These are phyloP conservation scores for Calliopum simillimum DNA, from an alignment of 2,888 invertebrate genomes.

Conservation along the genomic window DNA sequence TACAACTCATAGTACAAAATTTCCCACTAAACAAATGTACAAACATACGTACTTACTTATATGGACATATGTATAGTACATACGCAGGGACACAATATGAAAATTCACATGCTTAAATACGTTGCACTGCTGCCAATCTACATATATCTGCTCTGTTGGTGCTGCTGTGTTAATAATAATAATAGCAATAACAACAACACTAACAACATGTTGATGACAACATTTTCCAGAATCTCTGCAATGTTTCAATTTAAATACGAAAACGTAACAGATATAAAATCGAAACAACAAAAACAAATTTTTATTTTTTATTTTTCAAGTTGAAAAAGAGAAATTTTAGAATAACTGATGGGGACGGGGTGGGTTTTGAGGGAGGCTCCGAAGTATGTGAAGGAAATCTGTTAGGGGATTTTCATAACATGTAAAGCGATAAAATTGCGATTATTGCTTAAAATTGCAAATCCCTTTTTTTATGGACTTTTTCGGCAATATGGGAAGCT, in stretches of 20 bases:
- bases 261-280: background rate
- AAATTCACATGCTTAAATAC: too few relatives aligned
- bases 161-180: conserved; percentile 1
- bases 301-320: too few relatives aligned
- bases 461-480: too few relatives aligned
- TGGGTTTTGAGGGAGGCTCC: too few relatives aligned
- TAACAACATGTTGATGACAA: conserved; percentile 6
- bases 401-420: too few relatives aligned
- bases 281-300: too few relatives aligned
- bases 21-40: conserved; percentile 15
- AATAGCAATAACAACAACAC: conserved; percentile 20
- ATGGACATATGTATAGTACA: background rate
- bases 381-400: too few relatives aligned
- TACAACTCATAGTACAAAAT: background rate
- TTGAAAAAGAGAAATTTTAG: too few relatives aligned
- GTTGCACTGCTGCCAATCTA: background rate
- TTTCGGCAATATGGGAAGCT: too few relatives aligned
- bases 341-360: too few relatives aligned
- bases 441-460: too few relatives aligned
- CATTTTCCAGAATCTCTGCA: background rate
- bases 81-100: background rate
- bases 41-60: conserved; percentile 23
- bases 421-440: too few relatives aligned
- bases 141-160: conserved; percentile 1
- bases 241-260: background rate